Base-by-base conservation (phyloP, 2,113 vertebrate genomes). In the Corydoras maculifer region DNA sequence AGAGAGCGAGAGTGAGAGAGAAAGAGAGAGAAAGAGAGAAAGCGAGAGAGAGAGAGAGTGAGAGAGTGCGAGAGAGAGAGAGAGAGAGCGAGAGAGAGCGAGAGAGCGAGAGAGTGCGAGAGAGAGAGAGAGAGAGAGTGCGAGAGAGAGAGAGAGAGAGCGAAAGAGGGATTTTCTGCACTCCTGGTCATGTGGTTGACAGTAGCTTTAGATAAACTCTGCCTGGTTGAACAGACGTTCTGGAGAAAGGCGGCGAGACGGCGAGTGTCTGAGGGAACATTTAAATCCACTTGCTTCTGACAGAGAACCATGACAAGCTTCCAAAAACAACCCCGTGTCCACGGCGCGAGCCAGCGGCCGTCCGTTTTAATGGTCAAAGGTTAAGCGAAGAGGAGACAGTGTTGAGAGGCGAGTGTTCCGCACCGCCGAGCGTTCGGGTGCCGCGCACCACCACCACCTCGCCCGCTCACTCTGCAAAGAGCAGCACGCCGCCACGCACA, bases 371-470 rank as follows among this genome's bases (percentile, higher is more conserved):
- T 89, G 93, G 93, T 94, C 93, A 94, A 89, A 94, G 93, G 94
- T 95, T 93, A 96, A 96, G 91, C 87, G 89, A 79, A 86, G 79
- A 92, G 91, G 90, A 94, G 93, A 94, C 93, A 91, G 93, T 90
- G 55, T 91, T 93, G 93, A 95, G 93, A 94, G 94, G 94, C 92
- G 93, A 94, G 93, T 95, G 94, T 97, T 95, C 97, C 90, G 94
- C 93, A 93, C 92, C 90, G 84, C 83, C 92, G 94, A 90, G 81
- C 90, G 76, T 82, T 81, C 88, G 91, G 90, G 90, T 92, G 87
- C 59, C 61, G 10, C 32, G 31, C 43, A 48, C 78, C 71, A 82
- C 80, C 73, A 67, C 62, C 73, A 74, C 75, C 65, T 31, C 18
- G 12, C 18, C 66, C 65, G 12, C 59, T 63, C 65, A 9, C 32